Base-by-base conservation (phyloP, 2,888 invertebrate species). In the Aplocera efformata region DNA sequence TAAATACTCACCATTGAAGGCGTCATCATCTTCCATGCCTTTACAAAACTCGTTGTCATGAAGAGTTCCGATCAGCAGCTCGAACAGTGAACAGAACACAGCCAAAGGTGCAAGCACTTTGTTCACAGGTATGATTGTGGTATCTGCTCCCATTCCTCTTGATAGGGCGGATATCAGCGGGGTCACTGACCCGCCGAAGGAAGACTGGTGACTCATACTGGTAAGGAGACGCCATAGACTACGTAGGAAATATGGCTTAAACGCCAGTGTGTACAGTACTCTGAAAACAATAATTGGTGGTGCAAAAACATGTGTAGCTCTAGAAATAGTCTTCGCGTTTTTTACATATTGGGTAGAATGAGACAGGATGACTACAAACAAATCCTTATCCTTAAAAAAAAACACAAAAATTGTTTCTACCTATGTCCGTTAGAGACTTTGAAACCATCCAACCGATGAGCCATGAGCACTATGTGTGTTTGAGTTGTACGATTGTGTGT, bases 21-120 rank as follows among this genome's bases (percentile, higher is more conserved):
- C 72, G 10, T 81, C 80, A 20, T 75, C 75, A 5, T 89, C 89
- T 32, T 92, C 93, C 0, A 59, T 51, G 22, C 81, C 79, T 6
- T 74, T 61, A 41, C 80, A 83, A 74, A 97, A 96, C 78, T 97
- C 97, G 0, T 93, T 92, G 68, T 97, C 97, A 60, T 97, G 96
- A 17, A 97, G 74, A 0, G 96, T 96, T 0, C 94, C 93, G 32
- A 97, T 90, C 2, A 96, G 85, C 24, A 95, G 88, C 27, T 94
- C 93, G 69, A 96, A 95, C 0, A 96, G 80, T 1, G 95, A 92
- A 68, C 96, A 96, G 78, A 97, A 97, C 1, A 95, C 93, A 0
- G 95, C 94, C 22, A 97, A 69, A 0, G 95, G 90, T 0, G 96
- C 95, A 7, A 96, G 89, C 8, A 96, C 91, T 7, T 90, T 89